Percentiles rank a stretch among this genome's conserved stretches.
Conservation (phyloP, 2,113 vertebrate species). For the Esox niger region DNA sequence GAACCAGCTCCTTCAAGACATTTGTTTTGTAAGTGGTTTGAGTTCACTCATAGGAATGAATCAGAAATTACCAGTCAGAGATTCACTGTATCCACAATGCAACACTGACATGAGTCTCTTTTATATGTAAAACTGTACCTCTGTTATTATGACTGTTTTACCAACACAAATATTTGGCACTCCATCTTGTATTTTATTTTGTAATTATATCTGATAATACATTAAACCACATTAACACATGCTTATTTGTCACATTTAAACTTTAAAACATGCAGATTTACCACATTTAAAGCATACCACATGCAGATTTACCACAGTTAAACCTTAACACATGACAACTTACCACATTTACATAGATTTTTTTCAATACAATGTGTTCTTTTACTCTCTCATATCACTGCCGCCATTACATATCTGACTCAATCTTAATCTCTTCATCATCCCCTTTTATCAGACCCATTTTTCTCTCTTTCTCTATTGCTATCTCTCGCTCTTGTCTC, state of each 20-base stretch:
- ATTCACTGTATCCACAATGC: slow-evolving; percentile 31
- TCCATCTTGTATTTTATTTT: slow-evolving; percentile 35
- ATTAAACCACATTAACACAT: slow-evolving; percentile 16
- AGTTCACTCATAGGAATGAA: slow-evolving; percentile 7
- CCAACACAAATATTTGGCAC: slow-evolving; percentile 41
- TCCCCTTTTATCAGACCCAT: too few relatives aligned
- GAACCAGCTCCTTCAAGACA: neutral
- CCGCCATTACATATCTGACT: neutral
- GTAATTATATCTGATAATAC: slow-evolving; percentile 34
- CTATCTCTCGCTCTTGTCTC: neutral
- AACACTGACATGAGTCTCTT: neutral
- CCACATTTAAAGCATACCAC: too few relatives aligned
- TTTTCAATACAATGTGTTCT: neutral
- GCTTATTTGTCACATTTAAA: slow-evolving; percentile 7
- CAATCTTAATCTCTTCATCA: too few relatives aligned
- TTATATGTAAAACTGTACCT: slow-evolving; percentile 32
- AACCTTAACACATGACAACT: too few relatives aligned
- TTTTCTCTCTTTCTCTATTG: neutral
- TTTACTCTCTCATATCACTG: slow-evolving; percentile 9
- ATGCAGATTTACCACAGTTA: slow-evolving; percentile 3
- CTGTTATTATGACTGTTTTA: slow-evolving; percentile 33
- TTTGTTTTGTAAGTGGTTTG: slow-evolving; percentile 13
- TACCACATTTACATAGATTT: too few relatives aligned
- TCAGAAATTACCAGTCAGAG: slow-evolving; percentile 9
- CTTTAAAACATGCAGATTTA: slow-evolving; percentile 14